These are phyloP conservation scores for Rhodophaea formosa DNA, from an alignment of 2,888 invertebrate genomes.

Conservation along the genomic window DNA sequence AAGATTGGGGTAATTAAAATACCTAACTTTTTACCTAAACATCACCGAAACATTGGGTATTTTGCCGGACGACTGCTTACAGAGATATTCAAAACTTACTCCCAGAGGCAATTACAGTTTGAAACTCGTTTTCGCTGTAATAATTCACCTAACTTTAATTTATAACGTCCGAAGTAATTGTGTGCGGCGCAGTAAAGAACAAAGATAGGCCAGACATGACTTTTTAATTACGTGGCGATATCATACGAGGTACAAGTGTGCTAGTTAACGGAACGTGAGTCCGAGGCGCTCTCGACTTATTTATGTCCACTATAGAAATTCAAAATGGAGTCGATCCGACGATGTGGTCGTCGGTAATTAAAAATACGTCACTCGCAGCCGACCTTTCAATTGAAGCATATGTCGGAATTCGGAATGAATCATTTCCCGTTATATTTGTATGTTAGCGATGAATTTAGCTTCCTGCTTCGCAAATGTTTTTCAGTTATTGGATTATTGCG, in stretches of 20 bases:
- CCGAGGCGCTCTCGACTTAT: constrained; percentile 53
- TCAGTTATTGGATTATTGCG: constrained; percentile 27
- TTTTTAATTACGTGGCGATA: constrained; percentile 46
- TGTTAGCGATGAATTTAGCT: constrained; percentile 38
- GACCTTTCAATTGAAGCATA: constrained; percentile 76
- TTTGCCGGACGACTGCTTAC: constrained; percentile 14
- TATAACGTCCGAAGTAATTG: constrained; percentile 18
- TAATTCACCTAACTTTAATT: constrained; percentile 19
- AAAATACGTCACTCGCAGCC: constrained; percentile 79
- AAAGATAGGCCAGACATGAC: constrained; percentile 33
- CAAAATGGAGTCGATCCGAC: constrained; percentile 62
- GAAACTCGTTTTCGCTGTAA: constrained; percentile 19
- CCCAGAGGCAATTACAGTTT: constrained; percentile 24
- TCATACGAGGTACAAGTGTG: constrained; percentile 35
- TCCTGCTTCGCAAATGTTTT: constrained; percentile 30
- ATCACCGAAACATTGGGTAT: constrained; percentile 27
- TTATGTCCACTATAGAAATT: constrained; percentile 73
- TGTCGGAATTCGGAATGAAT: constrained; percentile 77
- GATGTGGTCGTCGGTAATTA: constrained; percentile 76
- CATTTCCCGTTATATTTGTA: constrained; percentile 73
- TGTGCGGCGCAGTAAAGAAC: constrained; percentile 26
- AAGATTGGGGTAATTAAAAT: constrained; percentile 78
- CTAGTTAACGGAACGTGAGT: constrained; percentile 43
- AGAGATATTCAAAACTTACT: constrained; percentile 20
- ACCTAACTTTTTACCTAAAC: constrained; percentile 62